Base-by-base conservation (phyloP, 2,888 invertebrate species). In the Chesias legatella region DNA sequence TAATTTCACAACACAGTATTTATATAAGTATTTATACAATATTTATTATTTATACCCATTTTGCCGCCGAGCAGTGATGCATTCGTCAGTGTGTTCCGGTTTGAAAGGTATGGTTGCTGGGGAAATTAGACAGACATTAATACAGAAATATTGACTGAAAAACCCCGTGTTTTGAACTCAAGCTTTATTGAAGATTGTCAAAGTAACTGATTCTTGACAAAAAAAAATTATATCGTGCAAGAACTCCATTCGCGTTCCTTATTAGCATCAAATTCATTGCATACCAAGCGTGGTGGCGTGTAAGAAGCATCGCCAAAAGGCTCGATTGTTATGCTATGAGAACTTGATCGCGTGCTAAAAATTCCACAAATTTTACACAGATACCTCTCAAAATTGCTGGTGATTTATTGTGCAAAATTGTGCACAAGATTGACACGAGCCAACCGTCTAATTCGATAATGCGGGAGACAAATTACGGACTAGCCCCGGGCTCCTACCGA, bases 301-400 rank as follows among this genome's bases (percentile, higher is more conserved):
- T 17, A 17, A 2, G 5, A 36, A 10, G 29, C 22, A 45, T 29
- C 23, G 45, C 45, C 40, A 36, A 37, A 6, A 33, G 45, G 36
- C 40, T 23, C 40, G 36, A 45, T 45, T 45, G 40, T 7, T 36
- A 40, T 45, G 36, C 45, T 36, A 20, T 54, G 54, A 31, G 52
- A 54, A 52, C 48, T 38, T 33, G 31, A 43, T 49, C 33, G 42
- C 52, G 53, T 51, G 53, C 22, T 22, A 20, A 33, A 17, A 33
- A 45, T 40, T 26, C 33, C 13, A 36, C 10, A 17, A 25, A 43
- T 37, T 13, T 22, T 10, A 45, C 33, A 33, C 45, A 17, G 35
- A 32, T 44, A 35, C 35, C 28, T 17, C 5, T 17, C 33, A 33
- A 32, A 45, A 31, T 42, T 24, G 11, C 27, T 32, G 33, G 21